These are phyloP conservation scores for Hemiscyllium ocellatum DNA, from an alignment of 2,113 vertebrate genomes.

Conservation along the genomic window DNA sequence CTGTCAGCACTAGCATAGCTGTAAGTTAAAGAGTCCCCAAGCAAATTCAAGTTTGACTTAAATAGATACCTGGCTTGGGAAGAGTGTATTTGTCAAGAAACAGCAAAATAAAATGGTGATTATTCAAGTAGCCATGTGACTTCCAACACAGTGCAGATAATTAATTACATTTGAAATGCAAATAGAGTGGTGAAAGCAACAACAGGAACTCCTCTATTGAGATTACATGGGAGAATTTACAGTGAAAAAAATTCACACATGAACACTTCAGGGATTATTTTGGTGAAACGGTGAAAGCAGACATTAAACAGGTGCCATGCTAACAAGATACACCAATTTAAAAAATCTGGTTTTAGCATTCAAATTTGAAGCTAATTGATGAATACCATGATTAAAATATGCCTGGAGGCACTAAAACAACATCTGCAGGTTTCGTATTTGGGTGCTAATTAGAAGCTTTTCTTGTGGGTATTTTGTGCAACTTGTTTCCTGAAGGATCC, in stretches of 20 bases:
- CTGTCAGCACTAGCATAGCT: background rate
- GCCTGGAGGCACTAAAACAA: background rate
- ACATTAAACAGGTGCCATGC: background rate
- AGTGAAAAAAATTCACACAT: background rate
- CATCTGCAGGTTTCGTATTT: background rate
- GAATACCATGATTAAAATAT: background rate
- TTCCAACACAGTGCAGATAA: background rate
- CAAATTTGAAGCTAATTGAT: background rate
- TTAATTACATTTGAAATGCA: background rate
- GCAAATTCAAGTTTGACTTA: background rate
- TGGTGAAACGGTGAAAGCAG: background rate
- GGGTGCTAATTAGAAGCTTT: background rate
- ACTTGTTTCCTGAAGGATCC: background rate
- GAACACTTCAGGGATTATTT: background rate
- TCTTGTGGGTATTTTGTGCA: background rate
- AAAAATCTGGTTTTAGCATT: background rate
- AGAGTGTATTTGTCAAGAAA: background rate
- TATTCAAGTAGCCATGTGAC: background rate
- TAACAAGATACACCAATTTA: background rate
- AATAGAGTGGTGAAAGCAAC: background rate
- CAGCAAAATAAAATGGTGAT: background rate
- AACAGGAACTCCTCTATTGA: background rate
- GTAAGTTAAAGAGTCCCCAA: background rate
- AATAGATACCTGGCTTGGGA: background rate
- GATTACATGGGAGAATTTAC: background rate